Evolutionary conservation across 2,113 vertebrate genomes (phyloP), one percentile per base, ranked within the genome.

Genomic region (Marmota monax): DNA sequence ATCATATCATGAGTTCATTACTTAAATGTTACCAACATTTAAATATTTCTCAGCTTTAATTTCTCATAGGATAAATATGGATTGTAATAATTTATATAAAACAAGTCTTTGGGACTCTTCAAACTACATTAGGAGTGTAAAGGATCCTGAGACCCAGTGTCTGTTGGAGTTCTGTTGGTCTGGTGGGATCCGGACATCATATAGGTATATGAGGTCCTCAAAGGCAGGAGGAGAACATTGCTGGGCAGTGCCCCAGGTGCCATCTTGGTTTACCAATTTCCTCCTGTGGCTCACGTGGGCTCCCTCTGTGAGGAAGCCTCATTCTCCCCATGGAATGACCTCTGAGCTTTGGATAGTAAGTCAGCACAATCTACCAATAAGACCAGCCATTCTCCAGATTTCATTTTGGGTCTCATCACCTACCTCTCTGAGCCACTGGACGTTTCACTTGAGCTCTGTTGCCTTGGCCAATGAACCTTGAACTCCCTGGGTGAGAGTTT

Each of bases 41-140:
- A 58, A 37, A 17, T 84, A n/a, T 61, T 77, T 90, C 82, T 92
- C 70, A 65, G 45, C 79, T 92, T 89, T 70, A 56, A 51, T n/a
- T 86, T 90, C 23, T 67, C 45, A 16, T 12, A 34, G 53, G 39
- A 74, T 29, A 53, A 67, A 9, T 51, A 25, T 70, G 22, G 56
- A 53, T 53, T 16, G 14, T 3, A 63, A 37, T 42, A 48, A 39
- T 9, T 22, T 65, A 27, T n/a, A 22, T n/a, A 27, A 73, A 84
- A 37, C 20, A 80, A 93, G 48, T 23, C 34, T 79, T 83, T 34
- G 12, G 37, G 63, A 5, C 27, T 84, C 73, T 79, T 80, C n/a
- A 14, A 23, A 73, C 34, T 58, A 61, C 70, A 42, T 27, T 94
- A 22, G 48, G 73, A 53, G 42, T 92, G 7, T 65, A 51, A 65